A percentile compares a stretch with the other conserved stretches of the same genome.
Conservation (phyloP, 2,888 invertebrate genomes). For the Andricus curvator region DNA sequence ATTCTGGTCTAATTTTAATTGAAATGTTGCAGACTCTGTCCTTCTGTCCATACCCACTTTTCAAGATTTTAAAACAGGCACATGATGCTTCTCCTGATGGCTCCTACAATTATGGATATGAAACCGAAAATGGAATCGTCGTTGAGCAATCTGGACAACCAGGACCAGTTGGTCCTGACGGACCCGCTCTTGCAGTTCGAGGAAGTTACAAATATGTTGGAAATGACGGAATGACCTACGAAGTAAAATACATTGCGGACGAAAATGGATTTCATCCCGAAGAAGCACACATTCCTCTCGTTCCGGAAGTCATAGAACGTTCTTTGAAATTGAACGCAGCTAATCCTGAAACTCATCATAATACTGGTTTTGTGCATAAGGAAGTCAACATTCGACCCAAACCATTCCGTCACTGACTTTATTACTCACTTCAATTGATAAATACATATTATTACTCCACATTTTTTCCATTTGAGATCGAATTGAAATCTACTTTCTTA, state of each 20-base stretch:
- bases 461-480: no score
- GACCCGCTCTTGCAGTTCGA: conserved; percentile 78
- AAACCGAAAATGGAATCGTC: conserved; percentile 73
- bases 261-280: conserved; percentile 88
- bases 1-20: neutral
- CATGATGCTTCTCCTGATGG: conserved; percentile 67
- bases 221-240: conserved; percentile 86
- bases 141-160: conserved; percentile 66
- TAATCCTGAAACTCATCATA: conserved; percentile 70
- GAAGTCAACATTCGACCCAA: neutral
- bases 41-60: conserved; percentile 58
- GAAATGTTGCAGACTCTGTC: conserved; percentile 62
- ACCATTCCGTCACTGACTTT: neutral
- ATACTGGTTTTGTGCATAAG: neutral
- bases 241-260: conserved; percentile 86
- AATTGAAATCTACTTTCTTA: no score
- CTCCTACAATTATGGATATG: conserved; percentile 68
- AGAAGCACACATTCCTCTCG: conserved; percentile 87
- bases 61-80: conserved; percentile 37
- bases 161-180: conserved; percentile 59
- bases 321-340: conserved; percentile 79
- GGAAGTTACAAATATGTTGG: conserved; percentile 88
- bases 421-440: neutral
- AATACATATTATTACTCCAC: neutral
- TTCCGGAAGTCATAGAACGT: conserved; percentile 85